These are phyloP conservation scores for Temnothorax rugatulus DNA, from an alignment of 2,888 invertebrate species.

Conservation along the genomic window DNA sequence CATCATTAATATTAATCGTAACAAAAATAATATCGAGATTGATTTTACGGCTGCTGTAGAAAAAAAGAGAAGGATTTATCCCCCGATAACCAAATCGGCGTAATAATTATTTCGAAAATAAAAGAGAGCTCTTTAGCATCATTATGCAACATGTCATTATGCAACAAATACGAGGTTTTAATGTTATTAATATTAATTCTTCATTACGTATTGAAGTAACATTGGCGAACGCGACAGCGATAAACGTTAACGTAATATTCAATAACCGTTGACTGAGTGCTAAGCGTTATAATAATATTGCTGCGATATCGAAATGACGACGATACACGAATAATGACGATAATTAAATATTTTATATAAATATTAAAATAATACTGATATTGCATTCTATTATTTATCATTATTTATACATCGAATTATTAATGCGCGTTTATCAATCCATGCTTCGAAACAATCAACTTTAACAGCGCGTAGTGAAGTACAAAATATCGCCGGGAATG, in stretches of 20 bases:
- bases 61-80: not conserved
- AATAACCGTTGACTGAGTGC: conserved; percentile 26
- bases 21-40: not conserved
- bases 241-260: conserved; percentile 25
- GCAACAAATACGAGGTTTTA: conserved; percentile 17
- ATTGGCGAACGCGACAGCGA: not conserved
- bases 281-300: conserved; percentile 23
- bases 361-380: conserved; percentile 26
- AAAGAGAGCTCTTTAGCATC: not conserved
- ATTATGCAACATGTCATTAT: no score
- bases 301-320: conserved; percentile 29
- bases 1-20: conserved; percentile 12
- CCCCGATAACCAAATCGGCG: not conserved
- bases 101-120: conserved; percentile 1
- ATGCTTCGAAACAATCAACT: conserved; percentile 4
- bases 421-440: not conserved
- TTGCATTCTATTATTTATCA: conserved; percentile 19
- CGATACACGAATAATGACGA: conserved; percentile 1
- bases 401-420: conserved; percentile 29
- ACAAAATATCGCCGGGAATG: not conserved
- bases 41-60: not conserved
- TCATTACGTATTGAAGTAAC: conserved; percentile 17
- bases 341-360: conserved; percentile 26
- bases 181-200: conserved; percentile 31
- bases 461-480: not conserved